Evolutionary conservation across 92 coral and sea anemone genomes (phyloP).

Genomic region (Phymanthus crucifer): DNA sequence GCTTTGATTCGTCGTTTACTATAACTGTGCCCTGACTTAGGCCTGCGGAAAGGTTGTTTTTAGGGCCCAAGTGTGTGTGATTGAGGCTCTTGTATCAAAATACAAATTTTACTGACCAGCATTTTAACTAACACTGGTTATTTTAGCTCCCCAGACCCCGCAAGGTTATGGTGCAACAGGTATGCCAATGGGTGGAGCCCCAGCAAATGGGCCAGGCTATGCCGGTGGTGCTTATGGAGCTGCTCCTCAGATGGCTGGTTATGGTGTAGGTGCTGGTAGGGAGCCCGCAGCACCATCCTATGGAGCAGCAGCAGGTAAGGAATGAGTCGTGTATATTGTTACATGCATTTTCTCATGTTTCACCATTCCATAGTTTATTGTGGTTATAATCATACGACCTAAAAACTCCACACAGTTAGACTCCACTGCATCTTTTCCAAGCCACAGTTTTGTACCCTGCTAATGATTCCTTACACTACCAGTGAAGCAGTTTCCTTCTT

Average conservation of each 20-base stretch:
- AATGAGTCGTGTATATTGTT: not conserved
- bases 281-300: slow-evolving; percentile 47
- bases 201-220: slow-evolving; percentile 44
- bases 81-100: too few species aligned
- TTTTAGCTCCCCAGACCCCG: slow-evolving; percentile 28
- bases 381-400: not conserved
- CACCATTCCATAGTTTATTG: too few species aligned
- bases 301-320: slow-evolving; percentile 29
- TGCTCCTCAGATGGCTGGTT: slow-evolving; percentile 34
- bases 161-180: slow-evolving; percentile 32
- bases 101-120: too few species aligned
- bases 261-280: slow-evolving; percentile 32
- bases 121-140: too few species aligned
- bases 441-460: too few species aligned
- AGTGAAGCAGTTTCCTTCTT: too few species aligned
- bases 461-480: too few species aligned
- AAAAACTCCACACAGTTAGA: too few species aligned
- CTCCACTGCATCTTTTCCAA: too few species aligned
- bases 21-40: not conserved
- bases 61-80: too few species aligned
- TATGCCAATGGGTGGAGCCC: slow-evolving; percentile 36
- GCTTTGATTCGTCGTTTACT: too few species aligned
- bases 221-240: slow-evolving; percentile 28
- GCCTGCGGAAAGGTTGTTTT: not conserved
- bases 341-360: too few species aligned